Evolutionary conservation across 2,797 vertebrate genomes (phyloP).

Genomic region (Halcyon smyrnensis): DNA sequence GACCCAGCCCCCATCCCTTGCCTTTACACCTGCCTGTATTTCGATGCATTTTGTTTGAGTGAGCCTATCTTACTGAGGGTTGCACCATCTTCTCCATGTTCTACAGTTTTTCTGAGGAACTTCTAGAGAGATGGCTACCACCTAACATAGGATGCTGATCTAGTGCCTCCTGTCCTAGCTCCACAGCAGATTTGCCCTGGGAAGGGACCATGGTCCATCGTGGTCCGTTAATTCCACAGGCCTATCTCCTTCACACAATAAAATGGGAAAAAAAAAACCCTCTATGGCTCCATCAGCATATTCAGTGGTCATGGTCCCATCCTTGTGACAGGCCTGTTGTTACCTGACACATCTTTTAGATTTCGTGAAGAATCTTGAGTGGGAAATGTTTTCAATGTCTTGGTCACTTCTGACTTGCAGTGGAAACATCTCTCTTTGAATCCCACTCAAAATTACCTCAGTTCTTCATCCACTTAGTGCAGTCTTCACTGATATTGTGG

Average conservation of each 20-base stretch:
- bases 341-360: background rate
- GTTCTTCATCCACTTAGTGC: background rate
- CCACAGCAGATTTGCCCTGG: background rate
- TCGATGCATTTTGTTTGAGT: background rate
- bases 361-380: background rate
- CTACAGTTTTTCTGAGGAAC: background rate
- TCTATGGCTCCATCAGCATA: fast-evolving
- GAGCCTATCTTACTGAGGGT: background rate
- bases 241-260: background rate
- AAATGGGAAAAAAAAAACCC: background rate
- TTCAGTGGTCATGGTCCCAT: background rate
- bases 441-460: background rate
- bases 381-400: background rate
- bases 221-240: background rate
- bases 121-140: background rate
- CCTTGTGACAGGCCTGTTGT: background rate
- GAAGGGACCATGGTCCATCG: background rate
- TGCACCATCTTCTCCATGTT: background rate
- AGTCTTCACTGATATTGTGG: background rate
- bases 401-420: background rate
- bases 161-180: background rate
- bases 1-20: background rate
- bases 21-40: background rate
- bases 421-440: background rate
- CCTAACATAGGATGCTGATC: background rate